Percentiles rank a stretch among this genome's conserved stretches.
phyloP scores from a whole-genome alignment of 2,888 invertebrate genomes.

The Coleophora deauratella region DNA sequence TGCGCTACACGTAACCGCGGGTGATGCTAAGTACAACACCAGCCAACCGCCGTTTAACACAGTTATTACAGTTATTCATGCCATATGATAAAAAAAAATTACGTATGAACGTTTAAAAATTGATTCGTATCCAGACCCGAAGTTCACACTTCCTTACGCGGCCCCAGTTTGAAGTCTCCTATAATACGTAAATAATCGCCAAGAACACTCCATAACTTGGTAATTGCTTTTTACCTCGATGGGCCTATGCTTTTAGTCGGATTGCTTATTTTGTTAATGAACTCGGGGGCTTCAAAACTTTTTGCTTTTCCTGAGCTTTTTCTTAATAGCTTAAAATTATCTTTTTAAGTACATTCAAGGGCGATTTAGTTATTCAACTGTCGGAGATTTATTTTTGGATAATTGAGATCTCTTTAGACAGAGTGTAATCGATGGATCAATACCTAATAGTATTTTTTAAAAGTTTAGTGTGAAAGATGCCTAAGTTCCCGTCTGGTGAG shows the following conservation, averaged over 20 bases:
- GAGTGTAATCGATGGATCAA: too few species aligned
- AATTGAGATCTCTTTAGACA: neutral
- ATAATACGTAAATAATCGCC: constrained; percentile 51
- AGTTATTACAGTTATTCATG: too few species aligned
- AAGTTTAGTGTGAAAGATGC: too few species aligned
- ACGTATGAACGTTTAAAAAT: too few species aligned
- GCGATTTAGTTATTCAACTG: neutral
- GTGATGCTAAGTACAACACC: too few species aligned
- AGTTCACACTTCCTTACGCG: neutral
- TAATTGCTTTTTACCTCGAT: constrained; percentile 61
- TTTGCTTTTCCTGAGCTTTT: constrained; percentile 35
- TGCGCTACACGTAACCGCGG: too few species aligned
- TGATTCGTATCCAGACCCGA: too few species aligned
- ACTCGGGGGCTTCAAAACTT: constrained; percentile 46
- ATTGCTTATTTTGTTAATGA: constrained; percentile 67
- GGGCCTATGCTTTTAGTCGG: constrained; percentile 58
- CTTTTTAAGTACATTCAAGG: constrained; percentile 24
- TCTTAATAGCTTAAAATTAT: constrained; percentile 41
- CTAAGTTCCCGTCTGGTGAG: too few species aligned
- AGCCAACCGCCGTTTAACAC: too few species aligned
- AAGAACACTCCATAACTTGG: constrained; percentile 56
- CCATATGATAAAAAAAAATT: too few species aligned
- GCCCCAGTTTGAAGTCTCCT: constrained; percentile 22
- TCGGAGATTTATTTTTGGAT: neutral
- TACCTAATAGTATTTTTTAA: too few species aligned